Conservation (phyloP, 2,797 vertebrate species). For the Miichthys miiuy region DNA sequence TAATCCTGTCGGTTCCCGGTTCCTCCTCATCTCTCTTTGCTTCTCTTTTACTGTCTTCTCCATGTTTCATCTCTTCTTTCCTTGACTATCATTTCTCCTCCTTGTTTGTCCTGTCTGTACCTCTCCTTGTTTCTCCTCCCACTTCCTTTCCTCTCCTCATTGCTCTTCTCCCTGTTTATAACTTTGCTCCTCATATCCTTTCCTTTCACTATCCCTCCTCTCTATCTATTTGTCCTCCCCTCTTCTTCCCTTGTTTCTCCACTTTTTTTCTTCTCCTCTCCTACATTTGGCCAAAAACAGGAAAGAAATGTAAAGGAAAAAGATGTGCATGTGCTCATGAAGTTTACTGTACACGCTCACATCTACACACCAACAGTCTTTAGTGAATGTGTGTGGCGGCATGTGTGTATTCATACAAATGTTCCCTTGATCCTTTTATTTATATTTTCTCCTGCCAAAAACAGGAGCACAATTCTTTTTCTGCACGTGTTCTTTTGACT, state of each 20-base stretch:
- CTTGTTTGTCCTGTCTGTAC: background rate
- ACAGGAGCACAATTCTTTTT: slow-evolving; percentile 53
- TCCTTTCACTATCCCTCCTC: background rate
- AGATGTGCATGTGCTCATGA: background rate
- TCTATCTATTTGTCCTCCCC: background rate
- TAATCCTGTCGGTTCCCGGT: too few species aligned
- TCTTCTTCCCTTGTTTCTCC: background rate
- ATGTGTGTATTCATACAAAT: slow-evolving; percentile 40
- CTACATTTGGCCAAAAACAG: background rate
- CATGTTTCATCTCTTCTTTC: background rate
- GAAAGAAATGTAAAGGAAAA: background rate
- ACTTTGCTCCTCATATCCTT: background rate
- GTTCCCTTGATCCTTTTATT: slow-evolving; percentile 59
- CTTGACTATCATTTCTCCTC: too few species aligned
- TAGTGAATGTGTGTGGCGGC: slow-evolving; percentile 34
- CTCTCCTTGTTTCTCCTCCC: background rate
- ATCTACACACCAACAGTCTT: slow-evolving; percentile 2
- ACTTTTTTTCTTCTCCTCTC: background rate
- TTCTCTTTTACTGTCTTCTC: background rate
- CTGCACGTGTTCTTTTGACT: slow-evolving; percentile 33
- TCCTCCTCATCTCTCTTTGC: background rate
- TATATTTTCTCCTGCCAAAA: slow-evolving; percentile 57
- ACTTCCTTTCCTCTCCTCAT: background rate
- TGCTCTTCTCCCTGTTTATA: too few species aligned
- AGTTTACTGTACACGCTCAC: slow-evolving; percentile 16